Percentiles rank a stretch among this genome's conserved stretches.
Conservation (phyloP, 2,888 invertebrate species). For the Fissipunctia ypsillon region DNA sequence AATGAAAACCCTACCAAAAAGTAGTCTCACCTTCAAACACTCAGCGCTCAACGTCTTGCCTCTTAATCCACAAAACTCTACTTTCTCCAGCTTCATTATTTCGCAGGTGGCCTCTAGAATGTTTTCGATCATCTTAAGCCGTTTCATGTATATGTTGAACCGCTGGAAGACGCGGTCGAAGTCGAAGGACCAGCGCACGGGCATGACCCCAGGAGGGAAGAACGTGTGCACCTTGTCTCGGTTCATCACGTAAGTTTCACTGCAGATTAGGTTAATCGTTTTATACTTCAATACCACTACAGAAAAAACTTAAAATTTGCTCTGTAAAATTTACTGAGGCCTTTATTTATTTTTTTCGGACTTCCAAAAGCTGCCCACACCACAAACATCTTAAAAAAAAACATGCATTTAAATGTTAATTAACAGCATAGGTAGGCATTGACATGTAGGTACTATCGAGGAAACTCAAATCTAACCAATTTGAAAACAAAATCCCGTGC, state of each 20-base stretch:
- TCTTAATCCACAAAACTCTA: slow-evolving; percentile 93
- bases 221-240: slow-evolving; percentile 89
- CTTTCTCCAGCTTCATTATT: slow-evolving; percentile 96
- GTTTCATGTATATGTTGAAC: slow-evolving; percentile 91
- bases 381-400: background rate
- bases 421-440: background rate
- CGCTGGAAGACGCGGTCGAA: slow-evolving; percentile 93
- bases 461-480: no score
- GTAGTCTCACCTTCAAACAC: slow-evolving; percentile 82
- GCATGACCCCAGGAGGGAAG: slow-evolving; percentile 89
- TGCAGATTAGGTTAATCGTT: slow-evolving; percentile 55
- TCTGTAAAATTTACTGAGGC: background rate
- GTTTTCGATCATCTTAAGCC: slow-evolving; percentile 92
- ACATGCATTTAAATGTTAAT: background rate
- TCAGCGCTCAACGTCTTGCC: slow-evolving; percentile 91
- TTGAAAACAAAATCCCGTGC: no score
- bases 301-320: background rate
- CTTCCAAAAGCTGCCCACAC: background rate
- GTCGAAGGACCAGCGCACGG: slow-evolving; percentile 94
- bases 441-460: no score
- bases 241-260: slow-evolving; percentile 89
- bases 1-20: background rate
- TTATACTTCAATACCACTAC: background rate
- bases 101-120: slow-evolving; percentile 95
- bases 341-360: background rate